Evolutionary conservation across 2,888 invertebrate species (phyloP).

Genomic region (Halictus quadricinctus): DNA sequence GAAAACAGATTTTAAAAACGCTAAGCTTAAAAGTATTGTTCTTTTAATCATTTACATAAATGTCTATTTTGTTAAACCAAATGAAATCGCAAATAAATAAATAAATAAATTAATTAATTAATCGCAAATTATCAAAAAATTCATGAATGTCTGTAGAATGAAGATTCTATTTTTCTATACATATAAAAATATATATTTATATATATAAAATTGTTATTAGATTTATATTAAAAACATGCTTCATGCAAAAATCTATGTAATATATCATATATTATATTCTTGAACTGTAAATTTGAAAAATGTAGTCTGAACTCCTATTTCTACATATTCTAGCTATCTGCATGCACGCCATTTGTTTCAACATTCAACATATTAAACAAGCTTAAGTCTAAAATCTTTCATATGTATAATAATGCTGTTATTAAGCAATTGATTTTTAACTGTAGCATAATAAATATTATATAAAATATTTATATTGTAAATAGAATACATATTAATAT

Average conservation of each 20-base stretch:
- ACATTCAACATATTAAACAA: slow-evolving; percentile 29
- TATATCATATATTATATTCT: slow-evolving; percentile 10
- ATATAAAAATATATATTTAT: slow-evolving; percentile 11
- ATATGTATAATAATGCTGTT: slow-evolving; percentile 21
- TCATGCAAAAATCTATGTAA: slow-evolving; percentile 44
- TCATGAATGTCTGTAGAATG: background rate
- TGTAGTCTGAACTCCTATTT: slow-evolving; percentile 10
- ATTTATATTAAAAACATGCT: slow-evolving; percentile 39
- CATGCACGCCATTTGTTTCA: slow-evolving; percentile 37
- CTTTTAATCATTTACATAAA: background rate
- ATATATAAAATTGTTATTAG: slow-evolving; percentile 15
- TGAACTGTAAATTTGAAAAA: slow-evolving; percentile 11
- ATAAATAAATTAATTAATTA: background rate
- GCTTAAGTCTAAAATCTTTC: slow-evolving; percentile 16
- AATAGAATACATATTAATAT: background rate
- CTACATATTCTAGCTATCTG: slow-evolving; percentile 18
- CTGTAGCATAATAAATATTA: background rate
- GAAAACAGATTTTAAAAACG: background rate
- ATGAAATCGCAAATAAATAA: background rate
- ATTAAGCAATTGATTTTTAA: slow-evolving; percentile 9
- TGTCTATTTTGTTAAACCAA: background rate
- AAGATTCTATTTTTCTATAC: background rate
- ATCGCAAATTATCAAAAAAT: slow-evolving; percentile 1
- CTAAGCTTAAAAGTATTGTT: background rate
- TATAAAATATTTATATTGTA: slow-evolving; percentile 6